Base-by-base conservation (phyloP, 2,113 vertebrate genomes). In the Elephas maximus region DNA sequence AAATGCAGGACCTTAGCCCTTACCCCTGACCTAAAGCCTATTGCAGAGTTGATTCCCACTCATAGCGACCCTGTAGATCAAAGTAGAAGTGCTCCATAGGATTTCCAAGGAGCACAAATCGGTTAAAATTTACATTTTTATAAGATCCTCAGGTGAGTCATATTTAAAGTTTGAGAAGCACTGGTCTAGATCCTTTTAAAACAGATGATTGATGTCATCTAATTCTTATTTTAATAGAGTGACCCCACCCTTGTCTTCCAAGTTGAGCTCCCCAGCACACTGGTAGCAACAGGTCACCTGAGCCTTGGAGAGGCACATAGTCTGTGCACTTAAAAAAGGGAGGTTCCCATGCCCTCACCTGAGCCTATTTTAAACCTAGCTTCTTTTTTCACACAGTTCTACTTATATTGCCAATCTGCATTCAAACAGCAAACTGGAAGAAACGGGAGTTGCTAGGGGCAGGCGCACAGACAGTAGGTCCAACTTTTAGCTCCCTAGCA, bases 61-160 rank as follows among this genome's bases (percentile, higher is more conserved):
- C 12, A 12, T 53, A 53, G 51, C 12, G 51, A 53, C 51, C 51
- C 51, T 53, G 12, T 53, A 53, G 51, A 12, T 53, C 51, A 53
- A 12, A 53, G 51, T 53, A 53, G 51, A 53, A 53, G 7, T 53
- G 12, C 51, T 12, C 51, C 12, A 7, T 53, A 53, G 51, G 51
- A 12, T 53, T 53, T 53, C 51, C 12, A 53, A 53, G 51, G 51
- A 53, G 51, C 6, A 12, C 12, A 12, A 1, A 88, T 78, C 89
- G 91, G 60, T 81, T 63, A 71, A 84, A 93, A 90, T 88, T 57
- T 60, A 24, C 41, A 44, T 41, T 93, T 96, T 89, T 82, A 76
- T 96, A 78, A 88, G 88, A 62, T 84, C 2, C 14, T 24, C 65
- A 67, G 81, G 60, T 94, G 85, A 97, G 76, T 92, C 93, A 82